These are phyloP conservation scores for Garra rufa DNA, from an alignment of 2,113 vertebrate species.

Conservation along the genomic window DNA sequence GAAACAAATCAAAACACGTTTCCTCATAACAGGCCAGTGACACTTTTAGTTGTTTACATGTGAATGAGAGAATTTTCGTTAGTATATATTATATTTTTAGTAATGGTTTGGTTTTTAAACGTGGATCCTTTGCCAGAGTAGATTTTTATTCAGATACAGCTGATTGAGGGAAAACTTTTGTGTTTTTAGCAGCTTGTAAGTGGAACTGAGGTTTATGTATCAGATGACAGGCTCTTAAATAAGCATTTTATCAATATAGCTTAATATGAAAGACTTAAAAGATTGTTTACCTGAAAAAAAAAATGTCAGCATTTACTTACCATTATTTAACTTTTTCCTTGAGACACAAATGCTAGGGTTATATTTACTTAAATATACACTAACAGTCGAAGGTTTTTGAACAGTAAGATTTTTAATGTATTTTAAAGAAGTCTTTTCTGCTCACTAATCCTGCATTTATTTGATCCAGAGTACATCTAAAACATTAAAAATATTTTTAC, in stretches of 20 bases:
- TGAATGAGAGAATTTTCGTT: background rate
- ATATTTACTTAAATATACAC: no score
- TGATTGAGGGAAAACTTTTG: no score
- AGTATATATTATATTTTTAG: background rate
- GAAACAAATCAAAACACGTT: constrained; percentile 3
- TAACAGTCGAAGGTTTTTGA: no score
- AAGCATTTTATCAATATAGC: background rate
- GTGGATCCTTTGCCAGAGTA: background rate
- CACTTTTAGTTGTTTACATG: background rate
- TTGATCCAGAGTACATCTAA: no score
- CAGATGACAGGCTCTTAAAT: background rate
- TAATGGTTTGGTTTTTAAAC: background rate
- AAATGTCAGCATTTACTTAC: no score
- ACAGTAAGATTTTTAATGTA: no score
- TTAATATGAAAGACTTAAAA: background rate
- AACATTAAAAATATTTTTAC: no score
- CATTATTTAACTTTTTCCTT: background rate
- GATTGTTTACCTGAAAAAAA: background rate
- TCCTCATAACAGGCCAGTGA: background rate
- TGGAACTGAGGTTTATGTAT: background rate
- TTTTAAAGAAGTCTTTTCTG: no score
- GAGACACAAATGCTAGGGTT: background rate
- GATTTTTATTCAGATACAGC: background rate
- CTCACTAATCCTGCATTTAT: no score
- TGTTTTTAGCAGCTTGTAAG: background rate